Percentiles rank a stretch among this genome's conserved stretches.
phyloP scores from a whole-genome alignment of 2,797 vertebrate species.

The Distichodus sexfasciatus region DNA sequence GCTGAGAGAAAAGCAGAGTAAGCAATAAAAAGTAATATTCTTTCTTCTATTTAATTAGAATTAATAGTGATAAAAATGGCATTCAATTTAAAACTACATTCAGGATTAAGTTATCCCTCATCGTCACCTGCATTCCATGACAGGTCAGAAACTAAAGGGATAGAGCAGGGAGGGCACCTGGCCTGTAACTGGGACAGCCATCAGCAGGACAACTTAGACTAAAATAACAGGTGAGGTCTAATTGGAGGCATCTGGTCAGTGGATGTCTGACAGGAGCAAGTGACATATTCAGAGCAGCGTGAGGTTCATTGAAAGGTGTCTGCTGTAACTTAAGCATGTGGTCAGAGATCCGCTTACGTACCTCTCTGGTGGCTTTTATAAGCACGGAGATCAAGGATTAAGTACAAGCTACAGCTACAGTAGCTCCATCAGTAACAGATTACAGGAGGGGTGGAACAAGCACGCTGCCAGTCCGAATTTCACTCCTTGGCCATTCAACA shows the following conservation, averaged over 20 bases:
- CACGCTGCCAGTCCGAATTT: slow-evolving; percentile 15
- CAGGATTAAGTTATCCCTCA: not conserved
- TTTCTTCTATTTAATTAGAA: not conserved
- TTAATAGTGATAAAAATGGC: not conserved
- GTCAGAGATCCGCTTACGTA: slow-evolving; percentile 27
- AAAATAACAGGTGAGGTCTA: slow-evolving; percentile 27
- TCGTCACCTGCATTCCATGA: not conserved
- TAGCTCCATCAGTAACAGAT: slow-evolving; percentile 15
- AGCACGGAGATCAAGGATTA: slow-evolving; percentile 32
- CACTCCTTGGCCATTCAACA: slow-evolving; percentile 13
- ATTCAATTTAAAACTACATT: not conserved
- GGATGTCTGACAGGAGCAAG: slow-evolving; percentile 33
- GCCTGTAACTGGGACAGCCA: slow-evolving; percentile 5
- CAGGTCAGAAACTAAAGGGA: slow-evolving; percentile 25
- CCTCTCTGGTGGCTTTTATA: slow-evolving; percentile 26
- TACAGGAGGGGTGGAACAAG: slow-evolving; percentile 21
- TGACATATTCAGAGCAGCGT: slow-evolving; percentile 43
- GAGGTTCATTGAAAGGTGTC: slow-evolving; percentile 28
- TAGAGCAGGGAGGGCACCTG: not conserved
- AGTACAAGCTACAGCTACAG: slow-evolving; percentile 6
- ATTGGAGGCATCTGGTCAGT: slow-evolving; percentile 31
- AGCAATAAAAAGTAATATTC: too few species aligned
- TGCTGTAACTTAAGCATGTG: slow-evolving; percentile 34
- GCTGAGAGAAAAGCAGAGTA: not conserved
- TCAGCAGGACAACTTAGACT: not conserved